Evolutionary conservation across 2,797 vertebrate species (phyloP).

Genomic region (Sebastolobus altivelis): DNA sequence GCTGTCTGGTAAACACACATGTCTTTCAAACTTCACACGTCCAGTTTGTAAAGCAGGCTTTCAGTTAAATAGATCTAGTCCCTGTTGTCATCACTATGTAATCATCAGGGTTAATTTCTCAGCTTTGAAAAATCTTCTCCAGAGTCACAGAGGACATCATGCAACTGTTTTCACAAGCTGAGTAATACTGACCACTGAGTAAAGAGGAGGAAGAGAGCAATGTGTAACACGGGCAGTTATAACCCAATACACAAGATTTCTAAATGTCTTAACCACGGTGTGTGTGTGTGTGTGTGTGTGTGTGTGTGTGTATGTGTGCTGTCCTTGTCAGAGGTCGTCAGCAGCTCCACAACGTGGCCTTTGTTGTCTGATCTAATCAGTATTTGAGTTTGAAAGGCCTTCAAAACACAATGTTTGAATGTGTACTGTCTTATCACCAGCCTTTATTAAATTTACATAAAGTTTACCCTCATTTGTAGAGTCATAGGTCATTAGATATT

Average conservation of each 20-base stretch:
- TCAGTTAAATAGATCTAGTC: not conserved
- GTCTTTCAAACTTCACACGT: not conserved
- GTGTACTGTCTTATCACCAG: not conserved
- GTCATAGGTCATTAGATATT: not conserved
- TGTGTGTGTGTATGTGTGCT: not conserved
- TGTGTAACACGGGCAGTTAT: not conserved
- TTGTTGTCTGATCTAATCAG: conserved; percentile 24
- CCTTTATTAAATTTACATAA: not conserved
- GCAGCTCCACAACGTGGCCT: conserved; percentile 7
- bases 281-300: conserved; percentile 4
- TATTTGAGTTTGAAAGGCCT: conserved; percentile 11
- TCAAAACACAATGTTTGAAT: not conserved
- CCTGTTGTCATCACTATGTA: not conserved
- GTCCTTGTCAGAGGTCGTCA: conserved; percentile 21
- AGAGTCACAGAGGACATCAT: not conserved
- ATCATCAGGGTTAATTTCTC: not conserved
- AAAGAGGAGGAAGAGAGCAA: not conserved
- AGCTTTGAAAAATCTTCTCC: not conserved
- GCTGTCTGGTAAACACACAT: not conserved
- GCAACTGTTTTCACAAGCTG: not conserved
- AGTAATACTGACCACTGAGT: not conserved
- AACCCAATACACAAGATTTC: not conserved
- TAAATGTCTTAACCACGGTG: not conserved
- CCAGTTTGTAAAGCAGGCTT: not conserved
- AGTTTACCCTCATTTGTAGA: not conserved